phyloP scores from a whole-genome alignment of 2,797 vertebrate genomes.

The Synanceia verrucosa region DNA sequence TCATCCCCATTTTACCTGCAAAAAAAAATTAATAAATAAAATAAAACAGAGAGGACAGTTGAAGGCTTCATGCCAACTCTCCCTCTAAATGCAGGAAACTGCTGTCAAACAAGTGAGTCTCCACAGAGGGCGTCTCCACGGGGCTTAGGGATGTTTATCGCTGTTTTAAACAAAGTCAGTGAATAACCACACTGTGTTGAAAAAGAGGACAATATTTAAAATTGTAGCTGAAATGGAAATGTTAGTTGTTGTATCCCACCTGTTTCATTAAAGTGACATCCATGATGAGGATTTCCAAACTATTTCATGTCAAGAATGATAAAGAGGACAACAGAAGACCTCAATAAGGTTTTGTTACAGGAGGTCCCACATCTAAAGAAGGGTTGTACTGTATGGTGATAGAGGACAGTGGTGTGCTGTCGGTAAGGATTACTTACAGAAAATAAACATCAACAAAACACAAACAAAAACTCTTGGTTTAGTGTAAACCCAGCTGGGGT shows the following conservation, averaged over 20 bases:
- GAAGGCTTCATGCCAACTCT: not conserved
- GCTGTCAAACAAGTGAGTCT: slow-evolving; percentile 65
- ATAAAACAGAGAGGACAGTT: not conserved
- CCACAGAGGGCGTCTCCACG: slow-evolving; percentile 50
- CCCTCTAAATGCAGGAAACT: slow-evolving; percentile 55
- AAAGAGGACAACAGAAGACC: not conserved
- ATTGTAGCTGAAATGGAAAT: slow-evolving; percentile 5
- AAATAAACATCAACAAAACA: not conserved
- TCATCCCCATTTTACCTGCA: slow-evolving; percentile 49
- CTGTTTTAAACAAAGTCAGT: slow-evolving; percentile 59
- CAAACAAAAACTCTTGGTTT: not conserved
- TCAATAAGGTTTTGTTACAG: not conserved
- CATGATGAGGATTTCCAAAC: not conserved
- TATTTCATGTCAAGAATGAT: not conserved
- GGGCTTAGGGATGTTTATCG: slow-evolving; percentile 60
- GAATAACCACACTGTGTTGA: slow-evolving; percentile 11
- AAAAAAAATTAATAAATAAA: slow-evolving; percentile 1
- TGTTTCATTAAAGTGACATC: slow-evolving; percentile 18
- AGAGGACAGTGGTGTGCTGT: not conserved
- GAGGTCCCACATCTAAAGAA: not conserved
- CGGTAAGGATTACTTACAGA: not conserved
- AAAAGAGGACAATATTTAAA: slow-evolving; percentile 29
- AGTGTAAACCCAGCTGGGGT: not conserved
- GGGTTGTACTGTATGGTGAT: not conserved
- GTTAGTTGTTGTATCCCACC: not conserved